Conservation (phyloP, 2,113 vertebrate species). For the Nettapus auritus region DNA sequence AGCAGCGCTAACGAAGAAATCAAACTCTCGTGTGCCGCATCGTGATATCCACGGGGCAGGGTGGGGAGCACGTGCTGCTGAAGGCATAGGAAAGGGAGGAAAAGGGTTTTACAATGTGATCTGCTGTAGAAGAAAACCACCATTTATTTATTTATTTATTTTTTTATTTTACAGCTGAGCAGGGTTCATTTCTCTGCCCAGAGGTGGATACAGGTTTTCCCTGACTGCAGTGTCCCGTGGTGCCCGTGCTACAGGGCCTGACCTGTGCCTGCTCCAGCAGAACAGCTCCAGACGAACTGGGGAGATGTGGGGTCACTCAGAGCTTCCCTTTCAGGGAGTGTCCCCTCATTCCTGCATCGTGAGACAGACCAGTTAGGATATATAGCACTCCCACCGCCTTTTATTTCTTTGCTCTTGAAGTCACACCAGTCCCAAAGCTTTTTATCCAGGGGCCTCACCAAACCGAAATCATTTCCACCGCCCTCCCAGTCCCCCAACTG, state of each 20-base stretch:
- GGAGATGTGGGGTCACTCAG: not conserved
- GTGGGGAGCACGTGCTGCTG: not conserved
- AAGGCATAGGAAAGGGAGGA: not conserved
- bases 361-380: not conserved
- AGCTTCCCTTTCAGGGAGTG: not conserved
- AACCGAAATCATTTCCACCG: not conserved
- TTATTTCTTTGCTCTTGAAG: not conserved
- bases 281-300: rapidly evolving
- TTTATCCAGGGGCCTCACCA: not conserved
- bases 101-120: not conserved
- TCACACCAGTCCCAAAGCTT: not conserved
- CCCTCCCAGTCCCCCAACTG: not conserved
- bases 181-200: not conserved
- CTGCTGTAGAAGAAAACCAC: not conserved
- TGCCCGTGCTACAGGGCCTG: rapidly evolving
- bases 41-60: not conserved
- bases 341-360: not conserved
- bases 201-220: not conserved
- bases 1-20: not conserved
- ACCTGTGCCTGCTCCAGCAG: not conserved
- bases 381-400: not conserved
- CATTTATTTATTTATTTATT: not conserved
- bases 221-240: not conserved
- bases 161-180: not conserved
- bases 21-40: not conserved